Base-by-base conservation (phyloP, 2,888 invertebrate species). In the Cordilura impudica region DNA sequence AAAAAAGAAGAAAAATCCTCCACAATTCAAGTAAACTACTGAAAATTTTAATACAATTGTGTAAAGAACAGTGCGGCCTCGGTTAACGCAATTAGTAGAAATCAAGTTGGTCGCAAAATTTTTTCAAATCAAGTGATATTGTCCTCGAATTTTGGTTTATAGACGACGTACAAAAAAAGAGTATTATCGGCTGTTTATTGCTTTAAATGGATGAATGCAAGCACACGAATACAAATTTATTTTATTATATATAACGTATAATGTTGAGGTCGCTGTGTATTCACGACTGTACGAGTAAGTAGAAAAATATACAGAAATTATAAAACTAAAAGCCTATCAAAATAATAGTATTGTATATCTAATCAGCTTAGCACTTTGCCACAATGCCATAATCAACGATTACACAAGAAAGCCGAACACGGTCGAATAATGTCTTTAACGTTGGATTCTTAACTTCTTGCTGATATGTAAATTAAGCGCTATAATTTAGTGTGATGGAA, bases 381-480 rank as follows among this genome's bases (percentile, higher is more conserved):
- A 53, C 60, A 67, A 67, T 73, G 66, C 60, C 18, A 31, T 65
- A 58, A 58, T 63, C 54, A 21, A 51, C 31, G 69, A 65, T 60
- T 70, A 51, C 47, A 56, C 51, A 19, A 39, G n/a, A 63, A 66
- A 49, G 19, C n/a, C n/a, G n/a, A 45, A 43, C 7, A 60, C 14
- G 31, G 31, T 43, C 26, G 16, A 60, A 67, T 53, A 31, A 51
- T 58, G 49, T 71, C 16, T 56, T 51, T 23, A 61, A n/a, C 29
- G 19, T n/a, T 12, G 47, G 19, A 63, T 58, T 29, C 21, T 58
- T 54, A 58, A 45, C 21, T 60, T 58, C 21, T 61, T 19, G 19
- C 49, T 65, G 72, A 82, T 80, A 82, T 83, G 83, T 70, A 81
- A 82, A 83, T 81, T 78, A 69, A 76, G 82, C 77, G 76, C 63